Percentiles rank a stretch among this genome's conserved stretches.
phyloP scores from a whole-genome alignment of 2,888 invertebrate species.

The Busseola fusca region DNA sequence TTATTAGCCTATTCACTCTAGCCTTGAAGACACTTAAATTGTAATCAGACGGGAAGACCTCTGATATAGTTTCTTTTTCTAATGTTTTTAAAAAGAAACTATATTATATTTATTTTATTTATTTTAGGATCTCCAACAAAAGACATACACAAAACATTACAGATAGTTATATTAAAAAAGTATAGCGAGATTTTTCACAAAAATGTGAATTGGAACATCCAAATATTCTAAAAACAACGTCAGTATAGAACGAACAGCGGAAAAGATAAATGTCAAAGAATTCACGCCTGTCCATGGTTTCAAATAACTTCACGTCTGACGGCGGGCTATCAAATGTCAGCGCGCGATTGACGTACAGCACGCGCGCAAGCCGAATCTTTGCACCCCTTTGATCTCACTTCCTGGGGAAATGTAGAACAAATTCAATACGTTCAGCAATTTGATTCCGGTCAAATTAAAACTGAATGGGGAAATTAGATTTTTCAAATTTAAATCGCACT shows the following conservation, averaged over 20 bases:
- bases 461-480: constrained; percentile 1
- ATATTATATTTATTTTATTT: too few species aligned
- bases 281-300: constrained; percentile 40
- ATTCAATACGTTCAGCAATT: constrained; percentile 33
- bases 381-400: constrained; percentile 51
- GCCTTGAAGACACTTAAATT: too few species aligned
- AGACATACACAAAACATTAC: too few species aligned
- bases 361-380: constrained; percentile 9
- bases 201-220: not conserved
- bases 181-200: not conserved
- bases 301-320: constrained; percentile 39
- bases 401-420: constrained; percentile 30
- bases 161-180: too few species aligned
- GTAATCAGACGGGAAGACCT: too few species aligned
- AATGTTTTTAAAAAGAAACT: too few species aligned
- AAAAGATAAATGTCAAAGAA: constrained; percentile 54
- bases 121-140: too few species aligned
- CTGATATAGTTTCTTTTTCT: too few species aligned
- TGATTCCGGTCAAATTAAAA: constrained; percentile 20
- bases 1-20: too few species aligned
- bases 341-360: constrained; percentile 20
- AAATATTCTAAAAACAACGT: constrained; percentile 35
- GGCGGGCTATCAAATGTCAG: constrained; percentile 41
- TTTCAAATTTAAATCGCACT: not conserved
- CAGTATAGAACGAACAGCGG: constrained; percentile 14